phyloP scores from a whole-genome alignment of 2,113 vertebrate species.

The Ceuthmochares aereus region DNA sequence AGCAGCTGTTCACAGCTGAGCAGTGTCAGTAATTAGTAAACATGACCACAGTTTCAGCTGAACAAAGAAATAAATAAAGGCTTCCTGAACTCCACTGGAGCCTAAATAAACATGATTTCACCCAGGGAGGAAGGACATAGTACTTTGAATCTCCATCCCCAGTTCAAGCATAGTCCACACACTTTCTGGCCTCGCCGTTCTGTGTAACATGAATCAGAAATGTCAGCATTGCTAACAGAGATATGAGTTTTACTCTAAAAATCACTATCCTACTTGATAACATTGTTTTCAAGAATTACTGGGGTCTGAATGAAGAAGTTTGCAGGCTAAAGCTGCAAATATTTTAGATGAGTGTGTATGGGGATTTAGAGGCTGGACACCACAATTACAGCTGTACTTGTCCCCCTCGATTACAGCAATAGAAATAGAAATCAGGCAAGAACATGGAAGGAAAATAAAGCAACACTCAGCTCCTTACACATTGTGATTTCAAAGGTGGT shows the following conservation, averaged over 20 bases:
- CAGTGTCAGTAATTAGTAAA: not conserved
- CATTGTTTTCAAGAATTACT: not conserved
- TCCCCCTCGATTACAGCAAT: not conserved
- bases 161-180: not conserved
- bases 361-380: not conserved
- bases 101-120: not conserved
- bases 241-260: not conserved
- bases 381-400: not conserved
- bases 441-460: not conserved
- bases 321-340: not conserved
- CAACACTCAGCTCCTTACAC: not conserved
- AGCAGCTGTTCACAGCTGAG: not conserved
- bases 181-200: not conserved
- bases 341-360: not conserved
- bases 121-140: not conserved
- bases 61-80: not conserved
- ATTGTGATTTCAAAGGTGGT: not conserved
- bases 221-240: rapidly evolving
- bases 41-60: not conserved
- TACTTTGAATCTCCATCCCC: not conserved
- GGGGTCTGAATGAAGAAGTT: not conserved
- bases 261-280: not conserved
- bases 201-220: not conserved
- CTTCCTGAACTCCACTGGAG: not conserved
- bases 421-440: not conserved